Conservation (phyloP, 64 coral and sea anemone genomes). For the Trachythela sp. region DNA sequence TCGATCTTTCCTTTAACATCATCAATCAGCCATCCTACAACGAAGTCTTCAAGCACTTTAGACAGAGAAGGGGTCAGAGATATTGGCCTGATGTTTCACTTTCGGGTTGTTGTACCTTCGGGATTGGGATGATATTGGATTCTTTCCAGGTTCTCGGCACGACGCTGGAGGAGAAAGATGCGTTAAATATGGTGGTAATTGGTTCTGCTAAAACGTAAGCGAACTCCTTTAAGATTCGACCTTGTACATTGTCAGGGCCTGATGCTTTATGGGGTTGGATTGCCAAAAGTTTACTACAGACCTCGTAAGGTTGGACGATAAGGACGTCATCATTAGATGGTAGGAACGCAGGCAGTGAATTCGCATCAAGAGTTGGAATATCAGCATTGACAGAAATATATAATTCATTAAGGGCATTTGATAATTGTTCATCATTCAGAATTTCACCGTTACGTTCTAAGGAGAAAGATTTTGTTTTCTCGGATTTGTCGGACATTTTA, state of each 20-base stretch:
- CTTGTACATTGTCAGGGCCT: neutral
- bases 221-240: neutral
- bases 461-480: neutral
- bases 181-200: neutral
- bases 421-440: neutral
- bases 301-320: neutral
- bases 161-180: too few relatives aligned
- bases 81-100: too few relatives aligned
- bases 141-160: too few relatives aligned
- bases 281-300: neutral
- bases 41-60: conserved; percentile 32
- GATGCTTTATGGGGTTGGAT: neutral
- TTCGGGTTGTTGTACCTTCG: neutral
- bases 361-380: neutral
- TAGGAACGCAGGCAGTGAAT: neutral
- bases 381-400: neutral
- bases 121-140: too few relatives aligned
- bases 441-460: too few relatives aligned
- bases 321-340: too few relatives aligned
- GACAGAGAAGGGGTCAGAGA: neutral
- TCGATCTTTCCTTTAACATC: conserved; percentile 11
- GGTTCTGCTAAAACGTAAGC: neutral
- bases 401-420: neutral
- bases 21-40: conserved; percentile 30
- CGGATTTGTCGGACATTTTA: too few relatives aligned